These are phyloP conservation scores for Agriopis leucophaearia DNA, from an alignment of 2,888 invertebrate species.

Conservation along the genomic window DNA sequence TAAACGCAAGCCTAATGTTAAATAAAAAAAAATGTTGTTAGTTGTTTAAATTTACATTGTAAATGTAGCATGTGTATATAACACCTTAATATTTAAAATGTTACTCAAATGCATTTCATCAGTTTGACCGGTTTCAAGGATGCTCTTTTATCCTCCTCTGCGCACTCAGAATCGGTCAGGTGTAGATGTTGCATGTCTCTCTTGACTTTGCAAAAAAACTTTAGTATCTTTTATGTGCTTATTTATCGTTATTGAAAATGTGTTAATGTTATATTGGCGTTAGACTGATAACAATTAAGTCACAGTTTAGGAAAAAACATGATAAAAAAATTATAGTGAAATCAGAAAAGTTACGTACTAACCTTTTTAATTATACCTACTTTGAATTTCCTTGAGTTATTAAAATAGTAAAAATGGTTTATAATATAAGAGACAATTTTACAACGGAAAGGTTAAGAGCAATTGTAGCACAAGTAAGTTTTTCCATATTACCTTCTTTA, in stretches of 20 bases:
- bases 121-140: constrained; percentile 28
- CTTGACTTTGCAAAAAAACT: background rate
- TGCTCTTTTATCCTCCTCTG: constrained; percentile 26
- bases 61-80: background rate
- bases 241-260: background rate
- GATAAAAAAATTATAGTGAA: no score
- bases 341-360: no score
- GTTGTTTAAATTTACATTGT: no score
- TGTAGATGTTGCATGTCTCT: constrained; percentile 27
- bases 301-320: no score
- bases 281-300: background rate
- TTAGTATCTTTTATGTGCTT: background rate
- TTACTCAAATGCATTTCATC: constrained; percentile 27
- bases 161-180: constrained; percentile 26
- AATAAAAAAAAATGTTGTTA: no score
- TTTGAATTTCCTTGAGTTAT: background rate
- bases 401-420: constrained; percentile 63
- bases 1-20: no score
- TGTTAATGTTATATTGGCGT: background rate
- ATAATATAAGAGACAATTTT: constrained; percentile 60
- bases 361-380: no score
- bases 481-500: background rate
- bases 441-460: constrained; percentile 61
- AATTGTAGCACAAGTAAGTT: constrained; percentile 68
- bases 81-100: constrained; percentile 18